phyloP scores from a whole-genome alignment of 2,888 invertebrate species.

The Amblyteles armatorius region DNA sequence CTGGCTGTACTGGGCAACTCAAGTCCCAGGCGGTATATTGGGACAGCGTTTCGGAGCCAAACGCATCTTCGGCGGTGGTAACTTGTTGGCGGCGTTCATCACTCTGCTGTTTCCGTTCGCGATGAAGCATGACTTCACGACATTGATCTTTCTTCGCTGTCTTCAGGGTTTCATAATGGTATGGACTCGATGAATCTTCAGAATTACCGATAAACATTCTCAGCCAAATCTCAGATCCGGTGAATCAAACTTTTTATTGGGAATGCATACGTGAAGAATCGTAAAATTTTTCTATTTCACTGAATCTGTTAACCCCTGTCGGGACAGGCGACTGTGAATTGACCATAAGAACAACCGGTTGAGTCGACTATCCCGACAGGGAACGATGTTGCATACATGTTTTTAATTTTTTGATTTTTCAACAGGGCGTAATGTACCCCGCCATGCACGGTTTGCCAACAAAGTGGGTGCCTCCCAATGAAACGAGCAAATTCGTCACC shows the following conservation, averaged over 20 bases:
- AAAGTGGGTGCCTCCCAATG: conserved; percentile 92
- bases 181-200: conserved; percentile 52
- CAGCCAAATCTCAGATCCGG: too few relatives aligned
- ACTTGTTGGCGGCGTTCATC: conserved; percentile 87
- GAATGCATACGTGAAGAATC: not conserved
- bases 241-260: not conserved
- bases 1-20: conserved; percentile 89
- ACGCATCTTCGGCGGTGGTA: conserved; percentile 88
- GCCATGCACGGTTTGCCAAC: conserved; percentile 91
- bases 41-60: conserved; percentile 89
- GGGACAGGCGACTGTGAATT: too few relatives aligned
- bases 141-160: conserved; percentile 87
- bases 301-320: not conserved
- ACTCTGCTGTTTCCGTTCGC: conserved; percentile 88
- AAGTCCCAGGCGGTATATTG: conserved; percentile 89
- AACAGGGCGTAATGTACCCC: conserved; percentile 88
- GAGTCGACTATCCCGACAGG: too few relatives aligned
- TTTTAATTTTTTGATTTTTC: conserved; percentile 9
- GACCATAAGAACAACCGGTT: too few relatives aligned
- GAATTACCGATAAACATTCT: too few relatives aligned
- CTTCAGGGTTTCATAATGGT: conserved; percentile 89
- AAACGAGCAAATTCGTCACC: conserved; percentile 89
- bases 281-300: not conserved
- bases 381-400: not conserved
- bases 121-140: conserved; percentile 86